Evolutionary conservation across 2,888 invertebrate genomes (phyloP).

Genomic region (Pherbina coryleti): DNA sequence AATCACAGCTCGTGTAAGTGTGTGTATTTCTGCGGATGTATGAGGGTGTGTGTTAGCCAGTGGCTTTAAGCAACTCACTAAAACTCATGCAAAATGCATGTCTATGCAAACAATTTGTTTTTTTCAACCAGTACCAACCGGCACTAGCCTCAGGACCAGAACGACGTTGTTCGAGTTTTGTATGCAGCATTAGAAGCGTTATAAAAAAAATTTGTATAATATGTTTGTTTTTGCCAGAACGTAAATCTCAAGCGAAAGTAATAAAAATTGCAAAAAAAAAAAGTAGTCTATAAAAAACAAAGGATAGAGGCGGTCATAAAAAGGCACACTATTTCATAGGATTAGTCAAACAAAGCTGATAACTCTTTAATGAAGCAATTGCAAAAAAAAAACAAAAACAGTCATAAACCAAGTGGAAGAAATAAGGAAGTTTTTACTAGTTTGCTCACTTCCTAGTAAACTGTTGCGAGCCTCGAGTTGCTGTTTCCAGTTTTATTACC

Average conservation of each 20-base stretch:
- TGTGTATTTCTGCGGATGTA: neutral
- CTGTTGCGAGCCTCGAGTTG: no score
- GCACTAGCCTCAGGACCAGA: neutral
- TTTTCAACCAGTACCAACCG: neutral
- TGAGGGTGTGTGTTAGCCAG: neutral
- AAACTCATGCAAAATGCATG: constrained; percentile 15
- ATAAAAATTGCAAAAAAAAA: neutral
- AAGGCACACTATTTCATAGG: neutral
- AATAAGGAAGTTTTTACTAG: no score
- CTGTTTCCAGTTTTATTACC: neutral
- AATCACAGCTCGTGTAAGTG: neutral
- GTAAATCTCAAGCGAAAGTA: neutral
- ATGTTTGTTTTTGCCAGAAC: neutral
- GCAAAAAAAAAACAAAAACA: no score
- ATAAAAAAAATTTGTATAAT: neutral
- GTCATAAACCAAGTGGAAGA: no score
- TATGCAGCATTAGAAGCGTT: neutral
- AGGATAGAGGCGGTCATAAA: neutral
- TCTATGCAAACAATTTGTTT: constrained; percentile 25
- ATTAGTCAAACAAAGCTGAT: no score
- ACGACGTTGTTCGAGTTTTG: neutral
- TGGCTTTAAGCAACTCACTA: neutral
- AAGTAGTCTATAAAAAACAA: neutral
- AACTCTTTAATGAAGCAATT: no score
- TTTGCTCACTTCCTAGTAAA: no score